A percentile compares a stretch with the other conserved stretches of the same genome.
phyloP scores from a whole-genome alignment of 2,888 invertebrate species.

The Agonopterix alstromeriana region DNA sequence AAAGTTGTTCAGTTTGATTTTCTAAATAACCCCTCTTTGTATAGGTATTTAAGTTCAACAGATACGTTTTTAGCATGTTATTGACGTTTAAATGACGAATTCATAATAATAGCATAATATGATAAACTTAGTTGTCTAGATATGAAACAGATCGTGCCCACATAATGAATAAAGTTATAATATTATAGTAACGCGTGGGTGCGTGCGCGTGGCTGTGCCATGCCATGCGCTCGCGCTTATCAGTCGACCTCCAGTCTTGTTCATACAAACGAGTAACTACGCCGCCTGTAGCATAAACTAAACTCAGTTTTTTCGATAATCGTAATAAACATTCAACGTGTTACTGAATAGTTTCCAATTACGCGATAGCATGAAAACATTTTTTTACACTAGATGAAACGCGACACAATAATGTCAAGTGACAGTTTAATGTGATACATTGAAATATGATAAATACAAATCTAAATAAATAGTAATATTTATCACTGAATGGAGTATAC shows the following conservation, averaged over 20 bases:
- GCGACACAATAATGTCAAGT: slow-evolving; percentile 10
- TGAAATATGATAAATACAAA: too few relatives aligned
- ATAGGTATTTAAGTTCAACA: too few relatives aligned
- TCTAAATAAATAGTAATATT: too few relatives aligned
- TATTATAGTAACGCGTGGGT: slow-evolving; percentile 11
- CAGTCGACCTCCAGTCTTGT: slow-evolving; percentile 47
- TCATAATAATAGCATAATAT: too few relatives aligned
- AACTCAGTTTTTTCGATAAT: background rate
- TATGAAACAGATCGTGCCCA: too few relatives aligned
- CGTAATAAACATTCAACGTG: background rate
- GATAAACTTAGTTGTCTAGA: too few relatives aligned
- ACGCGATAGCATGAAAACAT: background rate
- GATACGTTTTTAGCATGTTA: too few relatives aligned
- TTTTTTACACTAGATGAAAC: slow-evolving; percentile 8
- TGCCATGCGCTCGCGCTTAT: slow-evolving; percentile 47
- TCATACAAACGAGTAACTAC: slow-evolving; percentile 12
- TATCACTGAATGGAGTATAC: too few relatives aligned
- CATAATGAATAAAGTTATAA: background rate
- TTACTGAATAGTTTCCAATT: background rate
- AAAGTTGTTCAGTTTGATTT: too few relatives aligned
- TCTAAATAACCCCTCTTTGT: too few relatives aligned
- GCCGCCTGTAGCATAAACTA: background rate
- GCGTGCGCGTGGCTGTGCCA: slow-evolving; percentile 22
- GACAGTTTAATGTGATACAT: background rate
- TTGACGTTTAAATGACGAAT: too few relatives aligned